Base-by-base conservation (phyloP, 2,797 vertebrate species). In the Coracias cyanogaster region DNA sequence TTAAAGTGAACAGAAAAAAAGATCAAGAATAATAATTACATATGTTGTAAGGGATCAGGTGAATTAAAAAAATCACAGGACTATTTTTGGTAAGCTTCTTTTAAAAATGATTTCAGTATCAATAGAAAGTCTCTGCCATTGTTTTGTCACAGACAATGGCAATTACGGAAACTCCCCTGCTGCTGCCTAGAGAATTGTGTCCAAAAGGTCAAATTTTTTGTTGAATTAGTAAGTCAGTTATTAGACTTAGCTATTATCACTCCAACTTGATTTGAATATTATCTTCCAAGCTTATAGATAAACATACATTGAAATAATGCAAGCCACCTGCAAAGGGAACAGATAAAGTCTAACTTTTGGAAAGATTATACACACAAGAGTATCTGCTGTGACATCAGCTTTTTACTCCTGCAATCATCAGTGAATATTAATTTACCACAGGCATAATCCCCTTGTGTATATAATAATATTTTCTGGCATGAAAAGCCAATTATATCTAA, bases 401-500 rank as follows among this genome's bases (percentile, higher is more conserved):
- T 83, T 93, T 91, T 45, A 85, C 17, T 65, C 28, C 22, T 93
- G 54, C 19, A 0, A 7, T 71, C 58, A 54, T 26, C 67, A 39
- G 25, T 17, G 61, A 83, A 43, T 70, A 69, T 77, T 82, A 91
- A 72, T 3, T 76, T 46, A 31, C 18, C n/a, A 69, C n/a, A 74
- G 29, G 12, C 65, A 73, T 83, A 83, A 90, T 73, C 57, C 35
- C 21, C 20, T 72, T 39, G 24, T 58, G 51, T 62, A n/a, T n/a
- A n/a, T n/a, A n/a, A n/a, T 82, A 82, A 41, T 73, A 61, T 73
- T 86, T 92, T 58, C 49, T 51, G 86, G 48, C 19, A 92, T 71
- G 57, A 74, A 94, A 86, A 91, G 10, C n/a, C 41, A 86, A 81
- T 92, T 81, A 84, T 22, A 17, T 80, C 54, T 49, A 83, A 86